Percentiles rank a stretch among this genome's conserved stretches.
Conservation (phyloP, 2,113 vertebrate species). For the Gorilla gorilla region DNA sequence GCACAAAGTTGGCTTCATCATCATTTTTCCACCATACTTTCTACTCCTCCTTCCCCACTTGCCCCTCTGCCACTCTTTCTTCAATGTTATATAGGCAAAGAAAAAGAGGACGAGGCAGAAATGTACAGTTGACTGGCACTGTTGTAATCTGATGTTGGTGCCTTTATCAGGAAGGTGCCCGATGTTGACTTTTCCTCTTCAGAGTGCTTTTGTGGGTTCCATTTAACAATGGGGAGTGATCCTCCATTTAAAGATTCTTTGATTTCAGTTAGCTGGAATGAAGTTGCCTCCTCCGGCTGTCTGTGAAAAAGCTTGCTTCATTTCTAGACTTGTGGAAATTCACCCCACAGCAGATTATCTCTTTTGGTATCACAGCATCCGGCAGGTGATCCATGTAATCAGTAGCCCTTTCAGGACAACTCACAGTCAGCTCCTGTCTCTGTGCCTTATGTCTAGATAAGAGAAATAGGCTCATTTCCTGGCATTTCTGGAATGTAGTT, state of each 20-base stretch:
- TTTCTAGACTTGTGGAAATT: neutral
- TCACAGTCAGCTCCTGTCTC: neutral
- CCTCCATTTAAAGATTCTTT: neutral
- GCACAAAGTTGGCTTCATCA: neutral
- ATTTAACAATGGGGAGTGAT: neutral
- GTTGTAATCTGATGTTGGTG: neutral
- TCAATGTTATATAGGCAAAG: neutral
- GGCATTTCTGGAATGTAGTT: neutral
- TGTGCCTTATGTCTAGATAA: neutral
- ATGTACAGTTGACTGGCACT: too few species aligned
- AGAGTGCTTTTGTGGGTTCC: neutral
- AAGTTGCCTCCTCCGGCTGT: neutral
- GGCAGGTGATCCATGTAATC: neutral
- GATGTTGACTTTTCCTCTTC: neutral
- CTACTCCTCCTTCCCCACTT: neutral
- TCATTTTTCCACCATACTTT: neutral
- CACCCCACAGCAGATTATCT: neutral
- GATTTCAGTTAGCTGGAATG: neutral
- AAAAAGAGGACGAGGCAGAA: neutral
- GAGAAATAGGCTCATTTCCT: neutral
- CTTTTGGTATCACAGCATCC: neutral
- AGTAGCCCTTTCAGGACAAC: neutral
- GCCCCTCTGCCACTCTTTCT: neutral
- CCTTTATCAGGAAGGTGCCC: neutral
- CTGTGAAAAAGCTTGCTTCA: neutral